Conservation (phyloP, 2,888 invertebrate genomes). For the Eumerus sabulonum region DNA sequence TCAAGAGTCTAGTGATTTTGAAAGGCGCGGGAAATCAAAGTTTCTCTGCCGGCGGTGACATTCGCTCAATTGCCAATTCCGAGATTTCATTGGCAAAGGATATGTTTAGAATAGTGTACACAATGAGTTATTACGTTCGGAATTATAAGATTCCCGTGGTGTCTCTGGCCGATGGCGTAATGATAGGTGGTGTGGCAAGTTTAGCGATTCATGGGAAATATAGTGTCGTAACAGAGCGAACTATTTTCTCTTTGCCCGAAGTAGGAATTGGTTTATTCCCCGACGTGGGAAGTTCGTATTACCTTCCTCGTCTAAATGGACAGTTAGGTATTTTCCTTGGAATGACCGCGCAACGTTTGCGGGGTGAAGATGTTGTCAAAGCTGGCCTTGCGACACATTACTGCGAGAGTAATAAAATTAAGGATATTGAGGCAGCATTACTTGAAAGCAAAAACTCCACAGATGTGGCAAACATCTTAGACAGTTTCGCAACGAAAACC, state of each 20-base stretch:
- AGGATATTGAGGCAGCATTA: slow-evolving; percentile 74
- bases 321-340: slow-evolving; percentile 94
- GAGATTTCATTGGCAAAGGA: slow-evolving; percentile 80
- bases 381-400: slow-evolving; percentile 96
- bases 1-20: slow-evolving; percentile 83
- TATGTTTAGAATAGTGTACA: slow-evolving; percentile 92
- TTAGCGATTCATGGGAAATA: slow-evolving; percentile 96
- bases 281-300: slow-evolving; percentile 96
- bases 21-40: slow-evolving; percentile 91
- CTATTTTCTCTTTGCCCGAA: slow-evolving; percentile 98
- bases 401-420: slow-evolving; percentile 74
- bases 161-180: slow-evolving; percentile 91
- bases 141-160: slow-evolving; percentile 91
- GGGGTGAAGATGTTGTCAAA: slow-evolving; percentile 89
- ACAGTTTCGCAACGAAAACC: slow-evolving; percentile 82
- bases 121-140: slow-evolving; percentile 89
- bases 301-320: slow-evolving; percentile 90
- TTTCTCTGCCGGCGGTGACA: slow-evolving; percentile 98
- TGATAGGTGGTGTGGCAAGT: slow-evolving; percentile 98
- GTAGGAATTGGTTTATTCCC: slow-evolving; percentile 97
- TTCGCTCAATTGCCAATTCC: slow-evolving; percentile 84
- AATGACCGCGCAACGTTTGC: slow-evolving; percentile 89
- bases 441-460: slow-evolving; percentile 74
- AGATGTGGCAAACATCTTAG: slow-evolving; percentile 79
- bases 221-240: slow-evolving; percentile 95